Conservation (phyloP, 1,140 invertebrate genomes). For the Catajapyx aquilonaris region DNA sequence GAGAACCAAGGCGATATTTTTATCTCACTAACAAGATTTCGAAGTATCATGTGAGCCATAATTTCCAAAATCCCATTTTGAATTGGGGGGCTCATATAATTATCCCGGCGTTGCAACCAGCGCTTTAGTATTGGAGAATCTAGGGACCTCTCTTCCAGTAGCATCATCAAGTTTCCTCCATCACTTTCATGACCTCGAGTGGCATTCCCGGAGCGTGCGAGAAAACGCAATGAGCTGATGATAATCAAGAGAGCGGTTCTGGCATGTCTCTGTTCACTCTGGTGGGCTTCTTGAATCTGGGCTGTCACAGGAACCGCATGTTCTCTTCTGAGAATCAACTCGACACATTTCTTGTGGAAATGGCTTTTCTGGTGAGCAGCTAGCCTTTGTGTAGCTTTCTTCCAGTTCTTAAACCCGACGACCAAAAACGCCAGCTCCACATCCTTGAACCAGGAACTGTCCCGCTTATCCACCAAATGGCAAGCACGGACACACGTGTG, state of each 20-base stretch:
- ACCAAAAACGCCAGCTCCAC: background rate
- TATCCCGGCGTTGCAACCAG: background rate
- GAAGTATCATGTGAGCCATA: background rate
- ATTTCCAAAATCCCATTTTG: background rate
- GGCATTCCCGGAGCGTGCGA: background rate
- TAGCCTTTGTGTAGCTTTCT: background rate
- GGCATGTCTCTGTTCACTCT: background rate
- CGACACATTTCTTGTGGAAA: background rate
- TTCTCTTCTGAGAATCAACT: background rate
- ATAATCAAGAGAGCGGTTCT: background rate
- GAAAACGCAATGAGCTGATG: background rate
- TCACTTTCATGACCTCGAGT: background rate
- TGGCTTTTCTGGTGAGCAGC: background rate
- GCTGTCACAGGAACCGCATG: background rate
- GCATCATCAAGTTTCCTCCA: background rate
- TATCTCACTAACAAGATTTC: background rate
- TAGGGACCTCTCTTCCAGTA: background rate
- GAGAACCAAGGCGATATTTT: background rate
- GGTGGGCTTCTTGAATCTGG: background rate
- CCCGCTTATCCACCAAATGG: background rate
- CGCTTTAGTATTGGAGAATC: background rate
- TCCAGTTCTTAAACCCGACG: background rate
- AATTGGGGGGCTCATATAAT: background rate
- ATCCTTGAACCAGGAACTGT: background rate
- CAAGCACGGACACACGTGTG: background rate